Conservation (phyloP, 2,113 vertebrate species). For the Gambusia holbrooki region DNA sequence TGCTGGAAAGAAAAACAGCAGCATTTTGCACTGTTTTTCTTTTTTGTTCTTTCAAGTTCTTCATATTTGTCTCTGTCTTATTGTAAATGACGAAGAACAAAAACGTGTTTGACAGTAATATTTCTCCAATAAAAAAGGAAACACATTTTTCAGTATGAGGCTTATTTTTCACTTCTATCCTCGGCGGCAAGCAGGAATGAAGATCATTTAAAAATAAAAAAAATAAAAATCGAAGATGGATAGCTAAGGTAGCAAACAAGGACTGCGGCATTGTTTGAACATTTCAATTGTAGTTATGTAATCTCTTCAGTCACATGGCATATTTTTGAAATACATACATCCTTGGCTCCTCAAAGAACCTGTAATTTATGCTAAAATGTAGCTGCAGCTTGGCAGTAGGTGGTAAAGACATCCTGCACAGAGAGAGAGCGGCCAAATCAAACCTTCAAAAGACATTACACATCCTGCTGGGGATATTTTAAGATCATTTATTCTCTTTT, state of each 20-base stretch:
- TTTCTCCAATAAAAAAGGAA: neutral
- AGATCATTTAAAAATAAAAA: too few species aligned
- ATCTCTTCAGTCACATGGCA: neutral
- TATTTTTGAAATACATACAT: neutral
- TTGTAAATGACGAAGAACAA: neutral
- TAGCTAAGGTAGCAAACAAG: neutral
- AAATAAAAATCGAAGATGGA: neutral
- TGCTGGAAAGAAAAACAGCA: neutral
- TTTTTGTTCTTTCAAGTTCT: neutral
- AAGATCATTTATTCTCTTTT: neutral
- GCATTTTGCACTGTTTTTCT: neutral
- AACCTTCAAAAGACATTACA: neutral
- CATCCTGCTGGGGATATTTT: neutral
- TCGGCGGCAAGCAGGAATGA: neutral
- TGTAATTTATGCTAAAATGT: neutral
- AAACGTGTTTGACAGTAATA: neutral
- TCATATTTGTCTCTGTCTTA: neutral
- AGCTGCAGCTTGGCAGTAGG: neutral
- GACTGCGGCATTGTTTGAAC: neutral
- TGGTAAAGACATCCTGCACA: neutral
- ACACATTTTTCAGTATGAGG: neutral
- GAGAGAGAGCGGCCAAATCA: neutral
- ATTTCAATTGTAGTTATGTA: neutral
- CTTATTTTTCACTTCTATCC: neutral
- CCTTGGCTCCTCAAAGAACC: neutral